Conservation (phyloP, 2,888 invertebrate genomes). For the Polia nebulosa region DNA sequence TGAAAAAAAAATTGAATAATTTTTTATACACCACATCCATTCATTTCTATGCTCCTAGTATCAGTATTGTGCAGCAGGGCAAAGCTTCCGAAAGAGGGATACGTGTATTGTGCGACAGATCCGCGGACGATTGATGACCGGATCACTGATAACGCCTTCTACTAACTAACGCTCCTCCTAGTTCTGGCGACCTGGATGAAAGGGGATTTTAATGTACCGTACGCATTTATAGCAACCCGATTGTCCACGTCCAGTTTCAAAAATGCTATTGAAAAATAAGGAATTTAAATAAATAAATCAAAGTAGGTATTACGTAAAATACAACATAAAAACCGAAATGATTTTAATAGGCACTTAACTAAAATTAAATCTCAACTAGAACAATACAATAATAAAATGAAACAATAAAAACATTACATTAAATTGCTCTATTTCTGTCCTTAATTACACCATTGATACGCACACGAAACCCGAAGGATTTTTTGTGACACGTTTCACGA, state of each 20-base stretch:
- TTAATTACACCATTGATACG: constrained; percentile 40
- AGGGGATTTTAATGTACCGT: neutral
- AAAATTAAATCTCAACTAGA: constrained; percentile 11
- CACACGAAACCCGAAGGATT: constrained; percentile 24
- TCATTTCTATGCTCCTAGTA: constrained; percentile 33
- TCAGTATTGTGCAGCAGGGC: constrained; percentile 66
- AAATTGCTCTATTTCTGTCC: constrained; percentile 47
- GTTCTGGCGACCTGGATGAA: constrained; percentile 60
- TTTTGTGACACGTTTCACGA: constrained; percentile 52
- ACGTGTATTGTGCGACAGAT: constrained; percentile 75
- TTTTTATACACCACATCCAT: constrained; percentile 63
- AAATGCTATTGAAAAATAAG: neutral
- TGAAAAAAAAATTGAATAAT: neutral
- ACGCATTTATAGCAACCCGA: neutral
- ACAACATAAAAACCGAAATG: neutral
- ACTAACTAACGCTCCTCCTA: constrained; percentile 70
- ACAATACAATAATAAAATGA: constrained; percentile 16
- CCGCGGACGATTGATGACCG: constrained; percentile 81
- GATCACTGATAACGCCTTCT: constrained; percentile 84
- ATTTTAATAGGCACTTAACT: constrained; percentile 1
- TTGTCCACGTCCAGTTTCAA: neutral
- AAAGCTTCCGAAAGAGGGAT: constrained; percentile 74
- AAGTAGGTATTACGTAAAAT: neutral
- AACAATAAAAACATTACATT: constrained; percentile 19
- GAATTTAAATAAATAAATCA: neutral